Evolutionary conservation across 2,888 invertebrate species (phyloP).

Genomic region (Strigamia maritima): DNA sequence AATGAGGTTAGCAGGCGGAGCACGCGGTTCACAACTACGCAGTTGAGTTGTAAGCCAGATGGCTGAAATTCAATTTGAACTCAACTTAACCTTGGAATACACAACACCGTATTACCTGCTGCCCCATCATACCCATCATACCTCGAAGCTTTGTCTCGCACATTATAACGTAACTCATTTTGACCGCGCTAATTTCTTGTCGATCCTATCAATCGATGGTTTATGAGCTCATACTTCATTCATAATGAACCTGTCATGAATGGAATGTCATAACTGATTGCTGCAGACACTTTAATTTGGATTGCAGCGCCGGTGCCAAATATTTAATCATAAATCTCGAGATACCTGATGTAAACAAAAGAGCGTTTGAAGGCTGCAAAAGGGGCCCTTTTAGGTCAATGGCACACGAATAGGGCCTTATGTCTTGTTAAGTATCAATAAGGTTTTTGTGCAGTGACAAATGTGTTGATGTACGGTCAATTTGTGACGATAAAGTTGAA

Average conservation of each 20-base stretch:
- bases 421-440: not conserved
- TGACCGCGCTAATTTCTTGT: not conserved
- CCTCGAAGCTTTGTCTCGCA: not conserved
- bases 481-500: constrained; percentile 4
- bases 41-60: constrained; percentile 4
- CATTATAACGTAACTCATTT: not conserved
- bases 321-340: not conserved
- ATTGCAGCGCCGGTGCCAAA: not conserved
- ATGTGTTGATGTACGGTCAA: constrained; percentile 4
- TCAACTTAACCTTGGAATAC: constrained; percentile 1
- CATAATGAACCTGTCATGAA: not conserved
- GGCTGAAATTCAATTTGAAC: not conserved
- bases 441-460: constrained; percentile 2
- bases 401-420: not conserved
- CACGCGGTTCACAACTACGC: not conserved
- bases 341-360: not conserved
- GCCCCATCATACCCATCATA: not conserved
- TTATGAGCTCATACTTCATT: not conserved
- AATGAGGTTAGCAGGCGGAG: constrained; percentile 4
- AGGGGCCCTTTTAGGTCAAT: not conserved
- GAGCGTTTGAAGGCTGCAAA: not conserved
- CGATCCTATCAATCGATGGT: not conserved
- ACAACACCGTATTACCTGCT: not conserved
- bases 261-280: constrained; percentile 4
- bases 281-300: constrained; percentile 4